Evolutionary conservation across 2,888 invertebrate genomes (phyloP).

Genomic region (Andricus curvator): DNA sequence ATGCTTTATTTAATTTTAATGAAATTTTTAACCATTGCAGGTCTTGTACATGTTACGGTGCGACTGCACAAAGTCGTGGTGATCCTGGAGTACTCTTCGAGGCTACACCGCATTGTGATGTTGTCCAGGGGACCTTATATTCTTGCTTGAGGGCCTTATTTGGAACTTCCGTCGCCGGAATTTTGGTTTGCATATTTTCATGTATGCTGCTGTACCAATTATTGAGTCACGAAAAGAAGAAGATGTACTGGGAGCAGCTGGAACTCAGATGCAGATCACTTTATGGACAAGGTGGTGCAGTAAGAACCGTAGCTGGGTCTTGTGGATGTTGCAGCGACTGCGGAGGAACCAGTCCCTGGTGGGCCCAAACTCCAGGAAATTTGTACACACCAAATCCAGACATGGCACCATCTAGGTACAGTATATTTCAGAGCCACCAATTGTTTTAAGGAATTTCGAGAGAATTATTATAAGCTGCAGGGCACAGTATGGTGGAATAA

Average conservation of each 20-base stretch:
- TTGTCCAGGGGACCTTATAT: constrained; percentile 93
- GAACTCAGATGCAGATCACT: constrained; percentile 89
- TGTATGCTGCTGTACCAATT: constrained; percentile 95
- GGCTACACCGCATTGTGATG: constrained; percentile 91
- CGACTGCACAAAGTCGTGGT: constrained; percentile 67
- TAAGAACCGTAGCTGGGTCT: constrained; percentile 76
- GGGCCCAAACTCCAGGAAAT: constrained; percentile 84
- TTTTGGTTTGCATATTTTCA: constrained; percentile 93
- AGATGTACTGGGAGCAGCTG: constrained; percentile 96
- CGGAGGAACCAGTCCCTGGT: constrained; percentile 80
- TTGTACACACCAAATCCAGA: constrained; percentile 92
- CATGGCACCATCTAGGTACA: constrained; percentile 74
- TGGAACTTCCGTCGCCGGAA: constrained; percentile 94
- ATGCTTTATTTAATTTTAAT: not conserved
- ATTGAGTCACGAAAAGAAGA: constrained; percentile 93
- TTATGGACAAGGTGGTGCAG: constrained; percentile 82
- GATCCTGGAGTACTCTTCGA: constrained; percentile 86
- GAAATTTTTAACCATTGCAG: constrained; percentile 62
- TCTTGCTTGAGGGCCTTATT: constrained; percentile 93
- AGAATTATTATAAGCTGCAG: too few relatives aligned
- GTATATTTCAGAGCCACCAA: not conserved
- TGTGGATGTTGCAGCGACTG: constrained; percentile 88
- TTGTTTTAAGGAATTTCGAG: not conserved
- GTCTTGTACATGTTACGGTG: constrained; percentile 79
- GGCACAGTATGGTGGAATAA: too few relatives aligned